These are phyloP conservation scores for Egretta garzetta DNA, from an alignment of 2,113 vertebrate species.

Conservation along the genomic window DNA sequence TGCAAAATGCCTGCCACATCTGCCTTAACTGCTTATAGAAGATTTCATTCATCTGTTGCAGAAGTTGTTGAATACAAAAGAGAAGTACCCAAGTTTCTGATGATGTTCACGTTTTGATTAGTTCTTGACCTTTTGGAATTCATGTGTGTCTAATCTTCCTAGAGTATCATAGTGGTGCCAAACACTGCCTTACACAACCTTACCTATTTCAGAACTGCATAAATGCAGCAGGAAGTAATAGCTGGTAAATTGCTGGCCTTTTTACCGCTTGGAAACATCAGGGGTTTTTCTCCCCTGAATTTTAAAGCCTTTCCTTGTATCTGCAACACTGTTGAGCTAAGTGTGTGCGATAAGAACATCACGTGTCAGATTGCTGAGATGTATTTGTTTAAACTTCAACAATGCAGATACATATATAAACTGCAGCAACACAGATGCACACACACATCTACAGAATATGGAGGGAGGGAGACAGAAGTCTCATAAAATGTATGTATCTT, in stretches of 20 bases:
- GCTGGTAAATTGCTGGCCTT: neutral
- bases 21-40: fast-evolving
- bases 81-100: neutral
- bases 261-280: neutral
- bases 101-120: neutral
- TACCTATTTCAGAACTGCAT: neutral
- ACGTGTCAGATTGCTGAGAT: neutral
- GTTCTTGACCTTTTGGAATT: neutral
- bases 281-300: neutral
- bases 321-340: neutral
- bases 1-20: neutral
- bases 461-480: neutral
- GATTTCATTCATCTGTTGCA: neutral
- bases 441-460: neutral
- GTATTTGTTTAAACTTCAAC: neutral
- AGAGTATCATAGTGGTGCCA: neutral
- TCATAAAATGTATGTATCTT: neutral
- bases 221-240: neutral
- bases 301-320: neutral
- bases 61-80: neutral
- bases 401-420: neutral
- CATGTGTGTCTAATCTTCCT: neutral
- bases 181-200: neutral
- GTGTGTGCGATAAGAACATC: fast-evolving
- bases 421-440: neutral